A percentile compares a stretch with the other conserved stretches of the same genome.
Evolutionary conservation across 2,888 invertebrate species (phyloP).

Genomic region (Leptinotarsa peninsularis): DNA sequence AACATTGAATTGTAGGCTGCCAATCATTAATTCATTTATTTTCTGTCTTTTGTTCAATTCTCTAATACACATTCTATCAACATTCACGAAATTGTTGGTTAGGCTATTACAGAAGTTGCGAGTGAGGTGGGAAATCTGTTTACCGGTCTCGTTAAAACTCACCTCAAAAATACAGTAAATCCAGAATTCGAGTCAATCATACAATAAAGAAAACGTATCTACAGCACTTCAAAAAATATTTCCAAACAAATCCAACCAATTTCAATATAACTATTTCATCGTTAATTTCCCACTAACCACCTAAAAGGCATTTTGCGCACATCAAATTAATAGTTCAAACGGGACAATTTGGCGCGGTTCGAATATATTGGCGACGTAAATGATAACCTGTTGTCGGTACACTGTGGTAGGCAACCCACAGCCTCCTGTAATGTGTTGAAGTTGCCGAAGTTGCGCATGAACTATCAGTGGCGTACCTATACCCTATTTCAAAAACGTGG

Average conservation of each 20-base stretch:
- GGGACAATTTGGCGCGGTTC: background rate
- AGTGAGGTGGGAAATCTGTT: too few species aligned
- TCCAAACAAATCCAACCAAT: background rate
- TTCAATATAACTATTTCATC: background rate
- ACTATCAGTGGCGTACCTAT: constrained; percentile 2
- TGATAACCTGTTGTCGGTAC: constrained; percentile 24
- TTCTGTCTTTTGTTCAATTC: too few species aligned
- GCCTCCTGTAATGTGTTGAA: constrained; percentile 12
- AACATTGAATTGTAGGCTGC: too few species aligned
- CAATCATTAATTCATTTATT: too few species aligned
- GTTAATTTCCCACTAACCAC: background rate
- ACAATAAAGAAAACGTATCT: background rate
- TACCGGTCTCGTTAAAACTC: too few species aligned
- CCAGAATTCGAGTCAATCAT: background rate
- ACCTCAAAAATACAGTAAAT: too few species aligned
- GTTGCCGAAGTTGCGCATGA: constrained; percentile 21
- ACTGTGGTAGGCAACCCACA: constrained; percentile 22
- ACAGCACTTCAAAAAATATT: background rate
- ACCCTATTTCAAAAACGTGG: background rate
- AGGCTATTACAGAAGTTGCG: too few species aligned
- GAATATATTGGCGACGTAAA: constrained; percentile 3
- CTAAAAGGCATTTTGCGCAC: background rate
- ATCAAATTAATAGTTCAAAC: background rate
- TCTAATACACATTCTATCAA: too few species aligned
- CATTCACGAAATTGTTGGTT: too few species aligned